These are phyloP conservation scores for Pseudomugil tenellus DNA, from an alignment of 2,797 vertebrate genomes.

Conservation along the genomic window DNA sequence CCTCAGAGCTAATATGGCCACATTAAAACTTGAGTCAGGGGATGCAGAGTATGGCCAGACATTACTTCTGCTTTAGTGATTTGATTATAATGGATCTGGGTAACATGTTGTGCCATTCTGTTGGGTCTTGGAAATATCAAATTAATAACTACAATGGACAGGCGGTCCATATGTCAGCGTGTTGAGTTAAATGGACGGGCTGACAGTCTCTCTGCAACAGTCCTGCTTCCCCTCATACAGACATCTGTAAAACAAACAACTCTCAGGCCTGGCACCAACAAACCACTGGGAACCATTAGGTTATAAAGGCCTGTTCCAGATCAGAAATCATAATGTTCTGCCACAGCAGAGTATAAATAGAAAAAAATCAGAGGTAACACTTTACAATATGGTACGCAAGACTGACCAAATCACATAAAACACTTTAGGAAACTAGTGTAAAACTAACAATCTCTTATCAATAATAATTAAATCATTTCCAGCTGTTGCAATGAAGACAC, in stretches of 20 bases:
- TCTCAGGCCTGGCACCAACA: constrained; percentile 31
- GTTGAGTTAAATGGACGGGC: constrained; percentile 39
- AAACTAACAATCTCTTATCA: not conserved
- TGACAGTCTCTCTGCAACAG: constrained; percentile 31
- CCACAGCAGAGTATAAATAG: not conserved
- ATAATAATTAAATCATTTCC: not conserved
- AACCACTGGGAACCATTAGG: constrained; percentile 33
- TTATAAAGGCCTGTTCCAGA: constrained; percentile 2
- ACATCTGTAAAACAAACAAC: constrained; percentile 49
- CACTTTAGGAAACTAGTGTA: not conserved
- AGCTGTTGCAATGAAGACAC: not conserved
- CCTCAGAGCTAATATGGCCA: constrained; percentile 49
- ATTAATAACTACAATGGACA: constrained; percentile 79
- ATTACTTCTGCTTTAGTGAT: constrained; percentile 77
- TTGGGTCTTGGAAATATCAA: constrained; percentile 67
- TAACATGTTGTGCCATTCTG: constrained; percentile 61
- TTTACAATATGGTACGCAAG: no score
- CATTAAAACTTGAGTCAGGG: constrained; percentile 63
- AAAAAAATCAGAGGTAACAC: no score
- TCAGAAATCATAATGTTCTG: constrained; percentile 6
- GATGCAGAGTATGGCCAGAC: constrained; percentile 61
- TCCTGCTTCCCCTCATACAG: constrained; percentile 8
- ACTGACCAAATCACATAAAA: not conserved
- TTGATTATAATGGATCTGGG: constrained; percentile 72
- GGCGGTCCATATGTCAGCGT: constrained; percentile 69